Evolutionary conservation across 2,888 invertebrate genomes (phyloP), one percentile per base, ranked within the genome.

Genomic region (Eulithis prunata): DNA sequence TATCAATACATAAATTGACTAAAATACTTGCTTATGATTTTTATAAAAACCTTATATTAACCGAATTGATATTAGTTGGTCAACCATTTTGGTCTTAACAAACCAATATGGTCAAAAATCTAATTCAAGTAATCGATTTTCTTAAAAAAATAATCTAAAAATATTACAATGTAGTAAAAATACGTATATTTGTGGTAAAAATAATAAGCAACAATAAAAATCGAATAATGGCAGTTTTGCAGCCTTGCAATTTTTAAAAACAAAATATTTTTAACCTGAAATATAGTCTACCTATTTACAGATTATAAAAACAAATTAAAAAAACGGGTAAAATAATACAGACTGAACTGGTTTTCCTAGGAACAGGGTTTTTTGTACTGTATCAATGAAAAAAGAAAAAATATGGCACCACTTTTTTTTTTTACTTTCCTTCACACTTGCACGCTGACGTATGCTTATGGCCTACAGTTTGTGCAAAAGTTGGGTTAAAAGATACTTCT

Each of bases 21-120:
- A 82, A 69, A 84, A 84, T 85, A 86, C 80, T 84, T 85, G 81
- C 80, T 83, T 85, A 21, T 65, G 77, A 75, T 77, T 77, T 75
- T 68, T 78, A 80, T 68, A 82, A 79, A 78, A 76, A 73, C 70
- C 74, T 76, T 71, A 74, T 71, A 21, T 49, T 49, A 62, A 63
- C 60, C 86, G 84, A 85, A 87, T 83, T 72, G 64, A 77, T 67
- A 91, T 91, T 91, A 92, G 86, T 89, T 69, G 82, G 90, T 92
- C 91, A 84, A 90, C 90, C 90, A 86, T 81, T 74, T 83, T 80
- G 91, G 86, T 73, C 64, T 46, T 14, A 54, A 68, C 83, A 21
- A 53, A 68, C 83, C 92, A 84, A 86, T 78, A 85, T 82, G 89
- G 88, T 87, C 91, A 91, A 92, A 89, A 83, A 76, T 87, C 90